Evolutionary conservation across 2,888 invertebrate species (phyloP), one percentile per base, ranked within the genome.

Genomic region (Melinaea menophilus): DNA sequence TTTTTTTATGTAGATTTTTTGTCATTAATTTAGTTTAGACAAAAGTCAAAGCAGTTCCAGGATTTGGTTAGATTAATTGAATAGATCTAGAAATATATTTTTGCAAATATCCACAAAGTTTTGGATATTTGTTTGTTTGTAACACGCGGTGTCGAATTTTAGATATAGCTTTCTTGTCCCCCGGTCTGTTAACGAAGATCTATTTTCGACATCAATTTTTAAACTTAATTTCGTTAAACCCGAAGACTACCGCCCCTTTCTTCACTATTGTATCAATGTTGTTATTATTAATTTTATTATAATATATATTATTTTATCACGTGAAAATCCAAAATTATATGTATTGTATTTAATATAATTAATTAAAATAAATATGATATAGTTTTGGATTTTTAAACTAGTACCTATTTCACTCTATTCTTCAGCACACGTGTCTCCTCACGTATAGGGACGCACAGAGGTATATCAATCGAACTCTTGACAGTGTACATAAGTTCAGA

Each of bases 191-290:
- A 71, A 77, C 76, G 76, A 73, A 76, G 76, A 70, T 70, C 71
- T 67, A 64, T 66, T 73, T 74, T 75, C 75, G 71, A 73, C 73
- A 75, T 69, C 62, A 65, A 71, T 73, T 73, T 73, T 75, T 74
- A 73, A 76, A 73, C 72, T 71, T 75, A 80, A 80, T 76, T 79
- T 80, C 80, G 82, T 80, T 86, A 86, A 85, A 86, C 85, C 85
- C 82, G 81, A 85, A 80, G 60, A 83, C 86, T 89, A 86, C 90
- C 90, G 90, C 89, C 90, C 88, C 86, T 80, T 85, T 88, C 86
- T 87, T 88, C 86, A 90, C 90, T 90, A 90, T 89, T 90, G 90
- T 90, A 86, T 89, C 88, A 89, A 88, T 90, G 90, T 90, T 87
- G 85, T 88, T 79, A 79, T 79, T 63, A 63, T 63, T 63, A 62